Evolutionary conservation across 2,888 invertebrate species (phyloP).

Genomic region (Aphidoletes aphidimyza): DNA sequence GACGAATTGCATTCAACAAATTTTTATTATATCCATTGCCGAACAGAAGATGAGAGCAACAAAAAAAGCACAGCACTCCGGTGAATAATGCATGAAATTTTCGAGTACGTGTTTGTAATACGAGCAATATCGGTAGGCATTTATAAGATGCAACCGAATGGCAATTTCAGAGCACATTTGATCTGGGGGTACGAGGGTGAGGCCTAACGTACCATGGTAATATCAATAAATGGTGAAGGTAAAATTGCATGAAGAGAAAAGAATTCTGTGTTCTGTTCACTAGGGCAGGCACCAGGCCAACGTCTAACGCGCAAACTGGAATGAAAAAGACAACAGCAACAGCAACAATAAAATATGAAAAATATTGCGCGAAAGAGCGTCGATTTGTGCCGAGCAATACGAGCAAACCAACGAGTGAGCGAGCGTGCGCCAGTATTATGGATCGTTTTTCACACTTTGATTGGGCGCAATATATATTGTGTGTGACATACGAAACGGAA

Average conservation of each 20-base stretch:
- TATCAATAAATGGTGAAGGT: constrained; percentile 18
- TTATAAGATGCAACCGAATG: background rate
- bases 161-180: too few relatives aligned
- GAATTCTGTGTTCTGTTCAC: constrained; percentile 16
- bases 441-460: constrained; percentile 49
- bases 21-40: background rate
- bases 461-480: constrained; percentile 45
- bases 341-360: too few relatives aligned
- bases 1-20: constrained; percentile 45
- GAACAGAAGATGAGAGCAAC: background rate
- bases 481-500: constrained; percentile 39
- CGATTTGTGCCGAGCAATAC: background rate
- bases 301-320: background rate
- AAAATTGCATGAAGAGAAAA: constrained; percentile 16
- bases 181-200: background rate
- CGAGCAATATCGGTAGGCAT: constrained; percentile 23
- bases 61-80: background rate
- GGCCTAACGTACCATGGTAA: background rate
- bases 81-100: constrained; percentile 48
- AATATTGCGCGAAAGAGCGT: too few relatives aligned
- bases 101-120: constrained; percentile 41
- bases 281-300: background rate
- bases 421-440: constrained; percentile 21
- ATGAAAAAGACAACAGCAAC: background rate
- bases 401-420: background rate